Evolutionary conservation across 2,888 invertebrate genomes (phyloP).

Genomic region (Corbicula japonica): DNA sequence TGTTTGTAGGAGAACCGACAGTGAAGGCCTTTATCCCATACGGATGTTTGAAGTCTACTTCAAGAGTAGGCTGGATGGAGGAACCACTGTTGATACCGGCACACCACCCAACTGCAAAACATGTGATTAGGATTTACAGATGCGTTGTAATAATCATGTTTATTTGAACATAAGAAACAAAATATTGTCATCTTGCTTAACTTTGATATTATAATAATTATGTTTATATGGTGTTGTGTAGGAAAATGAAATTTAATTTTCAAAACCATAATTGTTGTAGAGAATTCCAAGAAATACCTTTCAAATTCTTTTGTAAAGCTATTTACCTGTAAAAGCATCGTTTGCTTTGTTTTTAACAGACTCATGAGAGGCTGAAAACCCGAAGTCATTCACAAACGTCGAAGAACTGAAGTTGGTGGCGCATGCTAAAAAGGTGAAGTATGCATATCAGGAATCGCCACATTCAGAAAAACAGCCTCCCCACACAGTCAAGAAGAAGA

Average conservation of each 20-base stretch:
- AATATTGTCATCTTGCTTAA: background rate
- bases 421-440: constrained; percentile 19
- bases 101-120: constrained; percentile 35
- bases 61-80: background rate
- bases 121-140: too few species aligned
- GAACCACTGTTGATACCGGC: background rate
- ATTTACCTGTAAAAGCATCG: constrained; percentile 18
- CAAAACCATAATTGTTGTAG: background rate
- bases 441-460: too few species aligned
- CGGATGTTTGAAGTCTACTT: constrained; percentile 24
- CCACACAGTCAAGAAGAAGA: too few species aligned
- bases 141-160: background rate
- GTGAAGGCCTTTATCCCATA: constrained; percentile 9
- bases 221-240: background rate
- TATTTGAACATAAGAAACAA: background rate
- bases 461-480: too few species aligned
- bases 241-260: background rate
- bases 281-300: background rate
- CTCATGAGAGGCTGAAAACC: constrained; percentile 1
- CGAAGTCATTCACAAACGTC: constrained; percentile 10
- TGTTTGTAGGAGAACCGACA: constrained; percentile 4
- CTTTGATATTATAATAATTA: background rate
- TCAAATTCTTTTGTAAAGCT: background rate
- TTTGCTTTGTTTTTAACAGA: constrained; percentile 7
- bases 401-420: constrained; percentile 12